Conservation (phyloP, 1,140 invertebrate genomes). For the Kradibia gibbosae region DNA sequence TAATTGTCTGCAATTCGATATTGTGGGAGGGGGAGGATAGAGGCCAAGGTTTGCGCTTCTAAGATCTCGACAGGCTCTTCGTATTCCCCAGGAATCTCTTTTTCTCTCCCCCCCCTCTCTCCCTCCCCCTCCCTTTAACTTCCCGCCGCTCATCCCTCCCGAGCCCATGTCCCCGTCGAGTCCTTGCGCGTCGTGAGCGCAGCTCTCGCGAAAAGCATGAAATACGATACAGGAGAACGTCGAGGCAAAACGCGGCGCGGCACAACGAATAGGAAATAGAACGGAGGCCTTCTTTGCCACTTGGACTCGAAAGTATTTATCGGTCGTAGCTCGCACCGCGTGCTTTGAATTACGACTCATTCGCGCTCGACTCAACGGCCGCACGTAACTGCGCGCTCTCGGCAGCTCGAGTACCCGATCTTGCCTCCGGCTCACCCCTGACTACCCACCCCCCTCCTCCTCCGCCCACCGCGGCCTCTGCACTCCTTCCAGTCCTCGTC, state of each 20-base stretch:
- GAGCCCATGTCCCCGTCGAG: background rate
- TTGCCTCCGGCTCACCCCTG: background rate
- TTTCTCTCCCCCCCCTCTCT: no score
- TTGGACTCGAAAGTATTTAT: constrained; percentile 33
- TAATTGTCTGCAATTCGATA: constrained; percentile 29
- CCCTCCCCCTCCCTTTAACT: background rate
- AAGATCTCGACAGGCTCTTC: constrained; percentile 11
- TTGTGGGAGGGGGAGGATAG: background rate
- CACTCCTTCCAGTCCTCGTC: no score
- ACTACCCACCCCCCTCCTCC: background rate
- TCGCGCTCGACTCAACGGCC: background rate
- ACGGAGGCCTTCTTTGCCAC: constrained; percentile 30
- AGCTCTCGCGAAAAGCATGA: constrained; percentile 19
- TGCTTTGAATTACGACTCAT: constrained; percentile 42
- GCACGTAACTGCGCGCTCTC: background rate
- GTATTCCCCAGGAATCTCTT: background rate
- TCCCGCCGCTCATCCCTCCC: background rate
- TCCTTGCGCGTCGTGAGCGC: background rate
- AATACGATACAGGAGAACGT: constrained; percentile 30
- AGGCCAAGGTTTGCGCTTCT: background rate
- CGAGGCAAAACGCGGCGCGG: background rate
- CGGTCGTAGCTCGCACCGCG: constrained; percentile 8
- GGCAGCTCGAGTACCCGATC: background rate
- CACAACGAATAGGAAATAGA: constrained; percentile 38
- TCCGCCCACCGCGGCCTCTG: background rate